phyloP scores from a whole-genome alignment of 2,888 invertebrate species.

The Mycalesis mineus region DNA sequence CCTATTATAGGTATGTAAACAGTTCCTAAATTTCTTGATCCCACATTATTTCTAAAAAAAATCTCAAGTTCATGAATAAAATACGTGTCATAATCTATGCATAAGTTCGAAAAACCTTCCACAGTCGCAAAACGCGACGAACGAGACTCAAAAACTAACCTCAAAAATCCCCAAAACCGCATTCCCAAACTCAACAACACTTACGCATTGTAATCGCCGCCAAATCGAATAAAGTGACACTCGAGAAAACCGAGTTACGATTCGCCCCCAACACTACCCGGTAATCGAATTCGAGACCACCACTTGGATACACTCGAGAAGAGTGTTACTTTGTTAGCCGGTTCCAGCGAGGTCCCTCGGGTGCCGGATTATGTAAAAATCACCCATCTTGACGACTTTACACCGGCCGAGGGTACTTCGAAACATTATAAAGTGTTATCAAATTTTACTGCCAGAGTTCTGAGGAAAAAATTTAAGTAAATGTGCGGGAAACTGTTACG shows the following conservation, averaged over 20 bases:
- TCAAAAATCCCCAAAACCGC: slow-evolving; percentile 38
- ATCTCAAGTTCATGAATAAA: too few relatives aligned
- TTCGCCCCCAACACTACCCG: slow-evolving; percentile 62
- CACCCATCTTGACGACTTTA: slow-evolving; percentile 24
- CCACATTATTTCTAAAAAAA: too few relatives aligned
- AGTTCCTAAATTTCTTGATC: too few relatives aligned
- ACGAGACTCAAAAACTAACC: background rate
- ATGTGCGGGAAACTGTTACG: background rate
- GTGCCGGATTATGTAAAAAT: slow-evolving; percentile 58
- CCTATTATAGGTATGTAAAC: too few relatives aligned
- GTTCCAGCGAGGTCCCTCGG: slow-evolving; percentile 54
- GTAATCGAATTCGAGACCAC: slow-evolving; percentile 73
- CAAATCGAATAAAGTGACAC: slow-evolving; percentile 72
- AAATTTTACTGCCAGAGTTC: background rate
- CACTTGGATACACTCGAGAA: slow-evolving; percentile 68
- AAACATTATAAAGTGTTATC: slow-evolving; percentile 9
- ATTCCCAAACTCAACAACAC: slow-evolving; percentile 53
- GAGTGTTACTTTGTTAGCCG: slow-evolving; percentile 74
- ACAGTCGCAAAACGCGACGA: background rate
- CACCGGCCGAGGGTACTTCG: slow-evolving; percentile 32
- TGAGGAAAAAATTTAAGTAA: background rate
- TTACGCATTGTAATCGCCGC: slow-evolving; percentile 64
- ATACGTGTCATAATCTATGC: too few relatives aligned
- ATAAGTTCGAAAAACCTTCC: too few relatives aligned
- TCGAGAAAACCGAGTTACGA: slow-evolving; percentile 67